Base-by-base conservation (phyloP, 1,140 invertebrate genomes). In the Rhynchophorus ferrugineus region DNA sequence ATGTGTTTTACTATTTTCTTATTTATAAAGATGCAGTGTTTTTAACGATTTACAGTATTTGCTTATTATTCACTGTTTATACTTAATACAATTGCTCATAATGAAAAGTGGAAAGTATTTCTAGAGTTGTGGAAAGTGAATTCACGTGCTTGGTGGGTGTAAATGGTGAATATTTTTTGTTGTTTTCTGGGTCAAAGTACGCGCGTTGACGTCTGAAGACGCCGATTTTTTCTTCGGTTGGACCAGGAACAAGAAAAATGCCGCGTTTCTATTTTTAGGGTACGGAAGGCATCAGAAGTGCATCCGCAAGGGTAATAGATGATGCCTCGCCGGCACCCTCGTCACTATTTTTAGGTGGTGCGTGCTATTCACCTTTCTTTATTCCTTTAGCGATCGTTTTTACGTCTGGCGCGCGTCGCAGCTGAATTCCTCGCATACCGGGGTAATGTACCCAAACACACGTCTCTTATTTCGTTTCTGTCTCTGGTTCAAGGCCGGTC, bases 261-360 rank as follows among this genome's bases (percentile, higher is more conserved):
- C 2, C 38, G 38, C n/a, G 5, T 1, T 17, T 41, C 14, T 37
- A n/a, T n/a, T 41, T 41, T 41, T 7, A 2, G 14, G 14, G 7
- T 2, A 2, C 9, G 5, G 14, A 14, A 19, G 14, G 14, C 14
- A 2, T 14, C 3, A 18, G 3, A 17, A 17, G 13, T 41, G 38
- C 38, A 41, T 8, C 18, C 16, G 18, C 17, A 17, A 14, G 38
- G 38, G 38, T 18, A 41, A 41, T 18, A 17, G 20, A 11, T 18
- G 20, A 20, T n/a, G 11, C 3, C 38, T 2, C 38, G 9, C 24
- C 16, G 14, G 17, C 35, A 16, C 35, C 38, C 18, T 18, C 18
- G 18, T 8, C 38, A 11, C 38, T 41, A 41, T 41, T 41, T 41
- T 41, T 41, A 41, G 38, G 38, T 18, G 18, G 18, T 37, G 35